Percentiles rank a stretch among this genome's conserved stretches.
phyloP scores from a whole-genome alignment of 2,888 invertebrate species.

The Strigamia transsilvanica region DNA sequence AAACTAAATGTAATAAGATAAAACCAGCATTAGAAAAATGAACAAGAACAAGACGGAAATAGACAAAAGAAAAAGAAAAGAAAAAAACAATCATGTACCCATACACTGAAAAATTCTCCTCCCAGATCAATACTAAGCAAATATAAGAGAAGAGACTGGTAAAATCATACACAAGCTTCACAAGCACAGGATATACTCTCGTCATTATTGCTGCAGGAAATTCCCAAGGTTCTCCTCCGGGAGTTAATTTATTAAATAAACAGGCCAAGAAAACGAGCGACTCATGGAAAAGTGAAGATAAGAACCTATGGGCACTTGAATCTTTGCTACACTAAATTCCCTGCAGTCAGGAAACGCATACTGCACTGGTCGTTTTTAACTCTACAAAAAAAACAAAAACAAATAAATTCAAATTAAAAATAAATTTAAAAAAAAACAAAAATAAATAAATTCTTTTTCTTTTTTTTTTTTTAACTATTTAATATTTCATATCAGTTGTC shows the following conservation, averaged over 20 bases:
- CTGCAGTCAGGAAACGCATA: neutral
- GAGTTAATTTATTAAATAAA: conserved; percentile 20
- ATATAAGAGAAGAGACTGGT: neutral
- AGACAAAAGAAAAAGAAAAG: too few species aligned
- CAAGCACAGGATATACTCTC: conserved; percentile 6
- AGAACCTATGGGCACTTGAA: conserved; percentile 7
- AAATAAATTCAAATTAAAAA: neutral
- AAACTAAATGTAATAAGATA: too few species aligned
- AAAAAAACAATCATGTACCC: too few species aligned
- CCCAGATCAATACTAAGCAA: conserved; percentile 4
- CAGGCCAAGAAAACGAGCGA: conserved; percentile 14
- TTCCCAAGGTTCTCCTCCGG: conserved; percentile 1
- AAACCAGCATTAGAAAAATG: too few species aligned
- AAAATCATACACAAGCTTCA: conserved; percentile 8
- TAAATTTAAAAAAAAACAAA: too few species aligned
- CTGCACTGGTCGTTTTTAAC: neutral
- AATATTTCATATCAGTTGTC: too few species aligned
- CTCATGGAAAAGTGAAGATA: conserved; percentile 20
- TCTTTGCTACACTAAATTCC: conserved; percentile 14
- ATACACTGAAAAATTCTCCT: neutral
- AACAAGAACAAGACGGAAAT: too few species aligned
- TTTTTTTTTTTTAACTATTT: too few species aligned
- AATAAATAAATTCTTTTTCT: too few species aligned
- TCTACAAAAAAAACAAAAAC: neutral
- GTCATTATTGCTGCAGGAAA: conserved; percentile 14